These are phyloP conservation scores for Amphimallon solstitiale DNA, from an alignment of 2,888 invertebrate genomes.

Conservation along the genomic window DNA sequence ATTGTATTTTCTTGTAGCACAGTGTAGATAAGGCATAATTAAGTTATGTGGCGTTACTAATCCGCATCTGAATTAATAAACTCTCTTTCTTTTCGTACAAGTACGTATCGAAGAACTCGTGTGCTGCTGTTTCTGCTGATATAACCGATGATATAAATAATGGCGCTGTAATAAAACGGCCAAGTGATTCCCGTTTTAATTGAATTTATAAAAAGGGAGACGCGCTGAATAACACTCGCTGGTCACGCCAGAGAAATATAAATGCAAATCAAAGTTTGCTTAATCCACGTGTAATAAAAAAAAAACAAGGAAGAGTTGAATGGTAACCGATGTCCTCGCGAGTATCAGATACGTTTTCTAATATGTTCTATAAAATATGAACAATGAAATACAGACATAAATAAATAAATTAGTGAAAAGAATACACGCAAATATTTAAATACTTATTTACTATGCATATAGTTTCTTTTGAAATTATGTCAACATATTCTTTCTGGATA, in stretches of 20 bases:
- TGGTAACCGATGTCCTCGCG: no score
- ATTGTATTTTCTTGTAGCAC: slow-evolving; percentile 49
- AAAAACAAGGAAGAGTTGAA: no score
- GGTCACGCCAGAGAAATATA: slow-evolving; percentile 32
- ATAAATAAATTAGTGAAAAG: no score
- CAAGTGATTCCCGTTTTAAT: slow-evolving; percentile 41
- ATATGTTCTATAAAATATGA: no score
- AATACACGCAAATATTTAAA: no score
- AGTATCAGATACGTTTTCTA: no score
- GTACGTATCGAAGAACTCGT: neutral
- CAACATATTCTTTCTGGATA: no score
- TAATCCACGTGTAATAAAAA: neutral
- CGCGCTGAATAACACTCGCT: slow-evolving; percentile 22
- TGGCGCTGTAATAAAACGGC: slow-evolving; percentile 38
- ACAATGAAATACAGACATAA: no score
- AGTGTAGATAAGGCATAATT: slow-evolving; percentile 44
- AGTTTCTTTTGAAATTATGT: no score
- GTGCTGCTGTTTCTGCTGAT: slow-evolving; percentile 33
- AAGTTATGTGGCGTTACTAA: slow-evolving; percentile 50
- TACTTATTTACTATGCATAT: no score
- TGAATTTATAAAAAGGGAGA: slow-evolving; percentile 29
- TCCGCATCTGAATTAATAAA: slow-evolving; percentile 49
- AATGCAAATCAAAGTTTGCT: slow-evolving; percentile 18
- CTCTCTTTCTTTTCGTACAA: slow-evolving; percentile 26
- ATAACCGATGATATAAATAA: slow-evolving; percentile 47